Percentiles rank a stretch among this genome's conserved stretches.
Evolutionary conservation across 2,113 vertebrate genomes (phyloP).

Genomic region (Anoura caudifer): DNA sequence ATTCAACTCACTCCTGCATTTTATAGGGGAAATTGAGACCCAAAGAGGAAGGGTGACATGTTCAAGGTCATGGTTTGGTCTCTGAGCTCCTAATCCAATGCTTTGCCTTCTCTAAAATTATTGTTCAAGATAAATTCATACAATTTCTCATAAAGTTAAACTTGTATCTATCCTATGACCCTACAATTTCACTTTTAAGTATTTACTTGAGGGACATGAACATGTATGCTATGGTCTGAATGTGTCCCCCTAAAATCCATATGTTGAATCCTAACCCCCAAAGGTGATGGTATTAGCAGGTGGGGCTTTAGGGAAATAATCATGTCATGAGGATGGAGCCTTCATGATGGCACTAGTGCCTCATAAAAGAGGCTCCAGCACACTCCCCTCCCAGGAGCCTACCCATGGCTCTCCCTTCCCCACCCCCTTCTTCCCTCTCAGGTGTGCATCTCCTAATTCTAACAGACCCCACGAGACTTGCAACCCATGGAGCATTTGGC

Average conservation of each 20-base stretch:
- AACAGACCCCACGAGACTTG: no score
- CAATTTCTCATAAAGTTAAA: slow-evolving; percentile 19
- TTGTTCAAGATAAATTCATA: not conserved
- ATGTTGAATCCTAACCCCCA: not conserved
- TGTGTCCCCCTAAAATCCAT: not conserved
- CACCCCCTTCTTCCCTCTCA: no score
- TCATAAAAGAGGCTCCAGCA: not conserved
- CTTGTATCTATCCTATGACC: not conserved
- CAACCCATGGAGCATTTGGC: no score
- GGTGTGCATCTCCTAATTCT: no score
- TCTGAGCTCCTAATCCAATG: not conserved
- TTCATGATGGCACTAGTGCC: not conserved
- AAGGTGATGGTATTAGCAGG: not conserved
- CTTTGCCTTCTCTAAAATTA: not conserved
- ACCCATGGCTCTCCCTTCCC: no score
- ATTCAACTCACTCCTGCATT: not conserved
- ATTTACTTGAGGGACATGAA: slow-evolving; percentile 3
- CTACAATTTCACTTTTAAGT: not conserved
- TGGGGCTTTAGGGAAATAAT: not conserved
- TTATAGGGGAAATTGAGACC: not conserved
- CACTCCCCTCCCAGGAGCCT: no score
- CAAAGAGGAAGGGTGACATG: not conserved
- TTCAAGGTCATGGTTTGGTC: not conserved
- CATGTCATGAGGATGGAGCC: not conserved
- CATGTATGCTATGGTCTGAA: not conserved